Evolutionary conservation across 2,797 vertebrate genomes (phyloP).

Genomic region (Pitangus sulphuratus): DNA sequence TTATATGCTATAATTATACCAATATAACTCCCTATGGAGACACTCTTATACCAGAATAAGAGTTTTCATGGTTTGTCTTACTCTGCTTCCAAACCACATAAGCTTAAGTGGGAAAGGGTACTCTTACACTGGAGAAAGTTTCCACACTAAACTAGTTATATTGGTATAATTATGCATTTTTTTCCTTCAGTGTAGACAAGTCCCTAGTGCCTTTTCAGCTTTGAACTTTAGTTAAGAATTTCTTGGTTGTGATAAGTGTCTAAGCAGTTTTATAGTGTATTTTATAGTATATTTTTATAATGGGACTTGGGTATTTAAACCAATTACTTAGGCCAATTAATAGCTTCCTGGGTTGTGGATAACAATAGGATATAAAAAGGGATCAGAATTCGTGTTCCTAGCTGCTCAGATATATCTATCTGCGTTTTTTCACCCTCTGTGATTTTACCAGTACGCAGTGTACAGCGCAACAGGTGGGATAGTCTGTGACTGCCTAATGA

Average conservation of each 20-base stretch:
- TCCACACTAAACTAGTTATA: conserved; percentile 6
- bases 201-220: conserved; percentile 36
- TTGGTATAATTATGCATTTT: conserved; percentile 50
- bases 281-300: conserved; percentile 48
- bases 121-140: conserved; percentile 43
- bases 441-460: background rate
- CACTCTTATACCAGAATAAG: conserved; percentile 42
- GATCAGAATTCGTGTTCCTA: conserved; percentile 11
- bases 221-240: conserved; percentile 69
- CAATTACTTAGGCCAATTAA: conserved; percentile 55
- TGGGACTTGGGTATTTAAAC: conserved; percentile 50
- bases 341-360: conserved; percentile 19
- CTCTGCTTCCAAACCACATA: background rate
- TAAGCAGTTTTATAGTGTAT: conserved; percentile 47
- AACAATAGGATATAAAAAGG: conserved; percentile 10
- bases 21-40: conserved; percentile 46
- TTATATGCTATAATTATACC: conserved; percentile 58
- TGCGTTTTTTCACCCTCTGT: accelerated
- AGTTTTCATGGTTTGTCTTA: conserved; percentile 29
- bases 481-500: conserved; percentile 1
- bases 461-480: background rate
- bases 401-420: background rate
- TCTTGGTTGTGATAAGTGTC: conserved; percentile 55
- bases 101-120: background rate
- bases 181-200: conserved; percentile 34